These are phyloP conservation scores for Oncorhynchus kisutch DNA, from an alignment of 2,113 vertebrate species.

Conservation along the genomic window DNA sequence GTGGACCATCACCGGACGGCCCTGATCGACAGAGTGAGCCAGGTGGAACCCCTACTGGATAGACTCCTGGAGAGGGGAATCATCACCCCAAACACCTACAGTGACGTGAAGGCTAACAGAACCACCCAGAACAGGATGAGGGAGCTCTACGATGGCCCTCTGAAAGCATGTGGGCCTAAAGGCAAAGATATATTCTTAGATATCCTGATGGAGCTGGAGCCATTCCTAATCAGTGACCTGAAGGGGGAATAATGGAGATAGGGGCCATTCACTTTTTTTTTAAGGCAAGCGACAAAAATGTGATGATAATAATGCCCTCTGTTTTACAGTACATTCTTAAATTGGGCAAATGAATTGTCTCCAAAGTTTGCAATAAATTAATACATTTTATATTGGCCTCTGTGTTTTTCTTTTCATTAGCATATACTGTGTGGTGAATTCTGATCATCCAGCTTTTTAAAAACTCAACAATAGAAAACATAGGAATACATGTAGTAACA, in stretches of 20 bases:
- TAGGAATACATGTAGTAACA: no score
- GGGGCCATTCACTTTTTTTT: no score
- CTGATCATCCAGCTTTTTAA: no score
- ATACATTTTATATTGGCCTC: no score
- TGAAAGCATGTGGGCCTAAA: neutral
- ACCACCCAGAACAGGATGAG: constrained; percentile 21
- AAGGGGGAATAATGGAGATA: neutral
- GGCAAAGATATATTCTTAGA: constrained; percentile 30
- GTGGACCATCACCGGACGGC: constrained; percentile 6
- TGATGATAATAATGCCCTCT: no score
- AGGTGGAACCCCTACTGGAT: constrained; percentile 46
- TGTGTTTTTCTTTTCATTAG: no score
- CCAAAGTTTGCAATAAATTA: no score
- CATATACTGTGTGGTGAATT: no score
- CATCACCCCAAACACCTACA: constrained; percentile 16
- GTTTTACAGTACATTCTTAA: no score
- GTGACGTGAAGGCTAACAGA: rapidly evolving
- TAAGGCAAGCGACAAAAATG: neutral
- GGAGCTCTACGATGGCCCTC: neutral
- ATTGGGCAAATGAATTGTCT: no score
- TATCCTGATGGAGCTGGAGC: constrained; percentile 3
- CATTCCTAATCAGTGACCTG: constrained; percentile 24
- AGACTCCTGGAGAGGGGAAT: constrained; percentile 9
- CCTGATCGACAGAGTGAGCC: constrained; percentile 33
- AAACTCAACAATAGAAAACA: no score